A percentile compares a stretch with the other conserved stretches of the same genome.
Conservation (phyloP, 2,888 invertebrate species). For the Marasmarcha lunaedactyla region DNA sequence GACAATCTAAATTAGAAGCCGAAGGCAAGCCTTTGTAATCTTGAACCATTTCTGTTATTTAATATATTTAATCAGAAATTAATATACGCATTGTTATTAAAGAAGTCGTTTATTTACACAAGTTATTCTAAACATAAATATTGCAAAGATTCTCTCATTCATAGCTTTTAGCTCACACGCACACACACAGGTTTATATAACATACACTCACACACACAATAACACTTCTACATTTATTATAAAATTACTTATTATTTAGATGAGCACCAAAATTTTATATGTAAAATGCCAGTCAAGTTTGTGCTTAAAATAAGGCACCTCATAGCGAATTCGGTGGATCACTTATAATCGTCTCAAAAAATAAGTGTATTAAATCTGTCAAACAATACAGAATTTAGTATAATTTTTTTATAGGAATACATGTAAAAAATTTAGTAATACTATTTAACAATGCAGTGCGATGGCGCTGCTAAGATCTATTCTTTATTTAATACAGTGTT, state of each 20-base stretch:
- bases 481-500: too few relatives aligned
- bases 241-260: conserved; percentile 14
- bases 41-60: too few relatives aligned
- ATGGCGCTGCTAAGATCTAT: too few relatives aligned
- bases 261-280: conserved; percentile 15
- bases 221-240: not conserved
- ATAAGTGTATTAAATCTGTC: too few relatives aligned
- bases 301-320: not conserved
- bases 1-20: conserved; percentile 46
- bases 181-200: not conserved
- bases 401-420: too few relatives aligned
- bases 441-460: too few relatives aligned
- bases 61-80: too few relatives aligned
- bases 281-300: conserved; percentile 4
- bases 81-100: too few relatives aligned
- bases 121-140: conserved; percentile 20
- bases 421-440: too few relatives aligned
- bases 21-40: too few relatives aligned
- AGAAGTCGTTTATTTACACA: conserved; percentile 53
- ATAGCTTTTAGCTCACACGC: conserved; percentile 4
- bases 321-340: not conserved
- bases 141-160: conserved; percentile 5
- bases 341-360: too few relatives aligned
- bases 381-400: too few relatives aligned
- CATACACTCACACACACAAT: conserved; percentile 1